phyloP scores from a whole-genome alignment of 2,113 vertebrate species.

The Loxodonta africana region DNA sequence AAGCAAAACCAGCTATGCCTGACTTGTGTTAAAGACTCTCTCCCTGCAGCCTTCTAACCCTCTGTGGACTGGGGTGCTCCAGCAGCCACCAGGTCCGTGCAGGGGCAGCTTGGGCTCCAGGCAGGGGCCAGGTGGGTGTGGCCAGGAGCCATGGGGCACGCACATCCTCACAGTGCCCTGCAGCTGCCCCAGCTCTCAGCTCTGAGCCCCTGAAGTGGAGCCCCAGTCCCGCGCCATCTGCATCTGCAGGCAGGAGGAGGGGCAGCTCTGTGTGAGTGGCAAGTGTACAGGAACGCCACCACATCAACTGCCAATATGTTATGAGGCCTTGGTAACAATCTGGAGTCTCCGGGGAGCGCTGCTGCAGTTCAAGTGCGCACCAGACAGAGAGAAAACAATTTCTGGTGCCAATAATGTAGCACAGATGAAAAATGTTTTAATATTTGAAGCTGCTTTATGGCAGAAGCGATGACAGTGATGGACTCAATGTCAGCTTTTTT shows the following conservation, averaged over 20 bases:
- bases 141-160: background rate
- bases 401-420: conserved; percentile 99
- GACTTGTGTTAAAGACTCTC: conserved; percentile 15
- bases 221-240: conserved; percentile 85
- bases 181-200: background rate
- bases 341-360: conserved; percentile 95
- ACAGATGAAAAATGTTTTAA: conserved; percentile 99
- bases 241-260: conserved; percentile 85
- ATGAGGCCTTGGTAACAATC: conserved; percentile 98
- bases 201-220: conserved; percentile 61
- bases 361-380: conserved; percentile 97
- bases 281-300: conserved; percentile 96
- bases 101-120: background rate
- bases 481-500: conserved; percentile 99
- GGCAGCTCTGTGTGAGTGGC: conserved; percentile 93
- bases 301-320: conserved; percentile 99
- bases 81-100: background rate
- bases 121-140: accelerated
- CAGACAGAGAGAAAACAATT: conserved; percentile 99
- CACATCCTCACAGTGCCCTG: accelerated
- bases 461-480: conserved; percentile 99
- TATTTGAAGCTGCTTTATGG: conserved; percentile 99
- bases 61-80: background rate
- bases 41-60: background rate
- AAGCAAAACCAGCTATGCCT: conserved; percentile 22